Base-by-base conservation (phyloP, 1,140 invertebrate species). In the Agrilus planipennis region DNA sequence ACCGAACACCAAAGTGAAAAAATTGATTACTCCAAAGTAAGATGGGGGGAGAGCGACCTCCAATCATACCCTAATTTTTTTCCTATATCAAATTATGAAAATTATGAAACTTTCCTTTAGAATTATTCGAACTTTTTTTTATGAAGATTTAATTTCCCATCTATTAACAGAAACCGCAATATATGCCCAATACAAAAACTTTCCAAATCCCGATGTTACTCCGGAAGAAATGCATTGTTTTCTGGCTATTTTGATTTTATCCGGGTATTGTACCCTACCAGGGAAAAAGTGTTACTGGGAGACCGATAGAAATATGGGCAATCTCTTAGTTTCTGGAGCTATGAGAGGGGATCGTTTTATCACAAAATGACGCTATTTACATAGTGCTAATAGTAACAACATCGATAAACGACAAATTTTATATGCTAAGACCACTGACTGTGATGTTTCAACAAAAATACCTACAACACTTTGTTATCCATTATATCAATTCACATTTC, bases 261-360 rank as follows among this genome's bases (percentile, higher is more conserved):
- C 12, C n/a, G 45, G 34, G 31, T 52, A 44, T 25, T 23, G 35
- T 39, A 30, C 18, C 17, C 19, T 29, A 20, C 25, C 44, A 28
- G 19, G 23, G 27, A 39, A 36, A 30, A 34, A 16, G 23, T 14
- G 25, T 10, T 40, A 42, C 14, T 37, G 25, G 31, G 35, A 43
- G 18, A n/a, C 16, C 3, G 23, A 32, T 17, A 22, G 40, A 12
- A 39, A 45, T 37, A 25, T 35, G n/a, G 37, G 23, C 35, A 50
- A 44, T 38, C 39, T 23, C 16, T 34, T 42, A 29, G 20, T 44
- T 17, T 14, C 44, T 37, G 25, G 36, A 19, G 20, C 31, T 19
- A 41, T 40, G 41, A n/a, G 43, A 21, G 18, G 35, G 15, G 41
- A 39, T 21, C 4, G 41, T 2, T 35, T 42, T 36, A 36, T 42